Conservation (phyloP, 2,113 vertebrate species). For the Laticauda laticaudata region DNA sequence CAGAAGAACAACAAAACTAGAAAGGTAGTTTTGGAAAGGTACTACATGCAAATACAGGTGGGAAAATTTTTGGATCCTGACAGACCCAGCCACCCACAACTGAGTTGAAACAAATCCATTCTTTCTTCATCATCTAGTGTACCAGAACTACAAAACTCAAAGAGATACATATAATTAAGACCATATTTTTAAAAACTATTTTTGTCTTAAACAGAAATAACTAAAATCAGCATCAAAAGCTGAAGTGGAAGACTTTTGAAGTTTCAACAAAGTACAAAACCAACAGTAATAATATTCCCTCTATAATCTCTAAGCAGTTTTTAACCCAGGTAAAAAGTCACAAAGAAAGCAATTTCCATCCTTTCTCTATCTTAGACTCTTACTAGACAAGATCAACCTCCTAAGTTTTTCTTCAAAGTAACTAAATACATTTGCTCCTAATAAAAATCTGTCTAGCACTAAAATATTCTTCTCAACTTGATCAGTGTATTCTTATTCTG, state of each 20-base stretch:
- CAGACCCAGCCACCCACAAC: background rate
- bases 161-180: background rate
- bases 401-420: background rate
- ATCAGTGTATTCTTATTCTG: background rate
- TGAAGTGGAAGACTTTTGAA: background rate
- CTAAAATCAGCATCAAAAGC: background rate
- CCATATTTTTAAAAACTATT: background rate
- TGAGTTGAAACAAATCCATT: background rate
- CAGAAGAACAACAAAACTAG: background rate
- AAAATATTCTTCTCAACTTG: accelerated
- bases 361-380: background rate
- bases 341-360: background rate
- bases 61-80: background rate
- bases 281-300: background rate
- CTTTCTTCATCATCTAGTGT: background rate
- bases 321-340: background rate
- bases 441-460: background rate
- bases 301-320: background rate
- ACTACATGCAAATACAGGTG: background rate
- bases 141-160: background rate
- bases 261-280: background rate
- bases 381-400: background rate
- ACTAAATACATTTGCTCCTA: background rate
- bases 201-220: background rate
- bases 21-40: background rate